Base-by-base conservation (phyloP, 2,888 invertebrate species). In the Ophion ellenae region DNA sequence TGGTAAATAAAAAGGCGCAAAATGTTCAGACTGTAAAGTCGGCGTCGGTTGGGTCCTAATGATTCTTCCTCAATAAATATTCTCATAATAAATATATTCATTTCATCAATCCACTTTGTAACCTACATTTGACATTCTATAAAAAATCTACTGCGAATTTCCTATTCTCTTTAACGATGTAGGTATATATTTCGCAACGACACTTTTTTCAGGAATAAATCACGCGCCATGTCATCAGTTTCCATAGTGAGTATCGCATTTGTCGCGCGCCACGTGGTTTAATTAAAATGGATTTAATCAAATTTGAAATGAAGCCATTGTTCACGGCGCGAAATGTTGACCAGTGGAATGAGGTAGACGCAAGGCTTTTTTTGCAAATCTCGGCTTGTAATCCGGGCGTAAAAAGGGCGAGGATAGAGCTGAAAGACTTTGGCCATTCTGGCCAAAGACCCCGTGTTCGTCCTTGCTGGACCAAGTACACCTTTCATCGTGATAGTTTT, bases 401-500 rank as follows among this genome's bases (percentile, higher is more conserved):
- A 20, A 74, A 80, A 73, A 80, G 67, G 24, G 45, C n/a, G 63
- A 11, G 28, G 63, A 73, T 14, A 40, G 57, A 73, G 66, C 57
- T 66, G 47, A 80, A 66, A 24, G 17, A 36, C 80, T 80, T 66
- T 57, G 53, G 11, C 80, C 57, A 20, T 66, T 74, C 57, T 59
- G 59, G 59, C 40, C 70, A 20, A 77, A 36, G 20, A 57, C 57
- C 57, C 66, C 32, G 57, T 67, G 67, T 77, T 77, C 67, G 24
- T 57, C 32, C 70, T 57, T 17, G 47, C 67, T 20, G 77, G 32
- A 64, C 66, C 57, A 64, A 71, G 47, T 63, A n/a, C 24, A 63
- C 76, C n/a, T 73, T 66, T 66, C 57, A 36, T 47, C 40, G 53
- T 24, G 59, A 73, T 80, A 74, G 73, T 66, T 80, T 80, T 24